Base-by-base conservation (phyloP, 2,797 vertebrate genomes). In the Vespertilio murinus region DNA sequence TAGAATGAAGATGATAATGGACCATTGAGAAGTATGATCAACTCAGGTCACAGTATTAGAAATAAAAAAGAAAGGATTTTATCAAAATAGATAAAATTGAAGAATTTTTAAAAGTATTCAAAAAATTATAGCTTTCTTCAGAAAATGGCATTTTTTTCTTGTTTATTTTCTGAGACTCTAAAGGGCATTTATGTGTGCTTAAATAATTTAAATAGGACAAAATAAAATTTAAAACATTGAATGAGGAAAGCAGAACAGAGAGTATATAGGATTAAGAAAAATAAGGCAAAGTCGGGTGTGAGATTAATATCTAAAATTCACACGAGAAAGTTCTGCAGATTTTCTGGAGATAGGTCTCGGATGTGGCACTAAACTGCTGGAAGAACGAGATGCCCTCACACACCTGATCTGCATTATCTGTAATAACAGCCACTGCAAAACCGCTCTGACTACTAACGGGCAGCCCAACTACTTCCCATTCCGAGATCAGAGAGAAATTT, bases 401-500 rank as follows among this genome's bases (percentile, higher is more conserved):
- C 28, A 35, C 11, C 1, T 28, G 16, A 84, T 88, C 45, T 20
- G 30, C 16, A 18, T 8, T 79, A 38, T 92, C 17, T 70, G 22
- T 56, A 79, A 25, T 23, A 85, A 67, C 38, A 94, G 25, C 64
- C 18, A 30, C 47, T 20, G 61, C 13, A 14, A 47, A 91, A 49
- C 25, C 40, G 84, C n/a, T 42, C 67, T 35, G 81, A 28, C 28
- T 86, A 25, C 49, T 88, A 33, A 52, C 74, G 65, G 89, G 59
- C 82, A 93, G 64, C 20, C 28, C 23, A 42, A 28, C 80, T 56
- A 10, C 85, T 92, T 95, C 73, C 71, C 38, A n/a, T 70, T 64
- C 80, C 49, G 71, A 95, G 80, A 80, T 83, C 80, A 79, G 87
- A 96, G 67, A 79, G 71, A 81, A 73, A 70, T 73, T 52, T 87